Percentiles rank a stretch among this genome's conserved stretches.
phyloP scores from a whole-genome alignment of 2,888 invertebrate species.

The Pyrgus malvae region DNA sequence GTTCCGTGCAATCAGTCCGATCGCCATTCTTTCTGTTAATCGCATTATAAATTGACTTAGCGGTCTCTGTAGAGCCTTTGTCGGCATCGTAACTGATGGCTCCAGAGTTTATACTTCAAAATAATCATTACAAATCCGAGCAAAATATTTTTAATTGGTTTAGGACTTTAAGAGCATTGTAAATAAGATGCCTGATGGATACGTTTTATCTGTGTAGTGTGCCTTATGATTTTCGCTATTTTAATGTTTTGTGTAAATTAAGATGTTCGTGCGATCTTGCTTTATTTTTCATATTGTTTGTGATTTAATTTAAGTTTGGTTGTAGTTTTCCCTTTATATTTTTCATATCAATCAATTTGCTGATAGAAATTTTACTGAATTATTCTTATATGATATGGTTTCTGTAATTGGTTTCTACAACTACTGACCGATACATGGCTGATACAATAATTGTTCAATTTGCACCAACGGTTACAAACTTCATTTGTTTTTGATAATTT shows the following conservation, averaged over 20 bases:
- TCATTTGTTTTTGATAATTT: too few relatives aligned
- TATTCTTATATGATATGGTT: too few relatives aligned
- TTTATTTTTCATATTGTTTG: too few relatives aligned
- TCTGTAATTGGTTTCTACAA: too few relatives aligned
- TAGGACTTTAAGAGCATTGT: conserved; percentile 43
- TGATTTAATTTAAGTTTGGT: too few relatives aligned
- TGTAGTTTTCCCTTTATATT: too few relatives aligned
- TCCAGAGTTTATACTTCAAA: conserved; percentile 61
- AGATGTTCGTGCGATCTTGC: too few relatives aligned
- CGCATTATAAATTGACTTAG: conserved; percentile 76
- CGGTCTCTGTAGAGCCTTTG: conserved; percentile 65
- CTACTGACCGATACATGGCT: too few relatives aligned
- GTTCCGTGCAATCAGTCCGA: conserved; percentile 66
- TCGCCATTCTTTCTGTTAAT: conserved; percentile 75
- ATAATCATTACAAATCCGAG: conserved; percentile 60
- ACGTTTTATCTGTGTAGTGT: background rate
- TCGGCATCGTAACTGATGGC: conserved; percentile 66
- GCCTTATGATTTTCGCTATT: background rate
- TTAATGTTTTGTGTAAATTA: background rate
- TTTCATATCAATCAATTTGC: too few relatives aligned
- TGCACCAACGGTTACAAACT: too few relatives aligned
- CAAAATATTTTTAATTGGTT: conserved; percentile 60
- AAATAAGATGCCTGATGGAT: background rate
- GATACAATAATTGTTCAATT: too few relatives aligned
- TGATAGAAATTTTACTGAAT: too few relatives aligned